Conservation (phyloP, 2,113 vertebrate genomes). For the Acrocephalus arundinaceus region DNA sequence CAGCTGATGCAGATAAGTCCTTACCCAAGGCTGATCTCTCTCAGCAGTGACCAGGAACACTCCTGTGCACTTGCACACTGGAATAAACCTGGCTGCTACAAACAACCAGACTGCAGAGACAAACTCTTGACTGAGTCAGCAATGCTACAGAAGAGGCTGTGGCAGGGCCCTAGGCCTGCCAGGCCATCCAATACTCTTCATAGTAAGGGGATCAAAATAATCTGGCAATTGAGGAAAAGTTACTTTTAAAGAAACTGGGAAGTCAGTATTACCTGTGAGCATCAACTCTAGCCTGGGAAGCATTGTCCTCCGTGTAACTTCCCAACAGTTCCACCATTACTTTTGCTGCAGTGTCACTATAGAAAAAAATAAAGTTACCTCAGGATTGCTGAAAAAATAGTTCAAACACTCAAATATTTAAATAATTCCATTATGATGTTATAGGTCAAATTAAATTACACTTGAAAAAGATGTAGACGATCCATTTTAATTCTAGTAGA, state of each 20-base stretch:
- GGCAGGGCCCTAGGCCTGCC: not conserved
- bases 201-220: rapidly evolving
- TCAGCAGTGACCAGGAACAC: not conserved
- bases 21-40: not conserved
- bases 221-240: not conserved
- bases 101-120: not conserved
- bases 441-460: conserved; percentile 50
- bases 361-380: conserved; percentile 3
- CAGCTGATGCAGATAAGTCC: not conserved
- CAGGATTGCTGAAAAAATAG: not conserved
- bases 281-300: conserved; percentile 94
- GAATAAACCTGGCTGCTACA: not conserved
- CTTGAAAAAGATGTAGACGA: conserved; percentile 41
- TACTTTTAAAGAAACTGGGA: not conserved
- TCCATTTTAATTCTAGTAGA: conserved; percentile 31
- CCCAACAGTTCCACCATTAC: conserved; percentile 97
- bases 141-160: not conserved
- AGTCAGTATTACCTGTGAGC: conserved; percentile 87
- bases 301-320: conserved; percentile 98
- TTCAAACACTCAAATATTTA: conserved; percentile 47
- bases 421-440: conserved; percentile 19
- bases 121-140: not conserved
- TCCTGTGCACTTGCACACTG: not conserved
- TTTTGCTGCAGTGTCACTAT: conserved; percentile 93
- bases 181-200: not conserved